Evolutionary conservation across 2,113 vertebrate species (phyloP).

Genomic region (Ceuthmochares aereus): DNA sequence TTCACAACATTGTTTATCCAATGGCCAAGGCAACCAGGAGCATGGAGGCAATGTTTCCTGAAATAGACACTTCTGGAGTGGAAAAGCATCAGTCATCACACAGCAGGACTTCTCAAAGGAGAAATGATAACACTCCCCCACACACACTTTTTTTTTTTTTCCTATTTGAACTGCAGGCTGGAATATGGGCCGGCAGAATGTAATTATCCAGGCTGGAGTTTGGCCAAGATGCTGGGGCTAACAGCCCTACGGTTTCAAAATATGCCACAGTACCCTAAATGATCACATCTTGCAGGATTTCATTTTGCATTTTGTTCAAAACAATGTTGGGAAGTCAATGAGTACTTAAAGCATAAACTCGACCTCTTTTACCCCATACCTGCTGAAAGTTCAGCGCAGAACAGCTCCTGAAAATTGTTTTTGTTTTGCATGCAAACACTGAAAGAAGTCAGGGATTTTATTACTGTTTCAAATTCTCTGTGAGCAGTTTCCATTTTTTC

Average conservation of each 20-base stretch:
- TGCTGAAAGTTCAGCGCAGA: not conserved
- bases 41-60: not conserved
- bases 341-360: not conserved
- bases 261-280: constrained; percentile 72
- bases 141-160: not conserved
- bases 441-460: not conserved
- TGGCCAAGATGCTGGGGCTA: constrained; percentile 65
- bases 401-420: not conserved
- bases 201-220: constrained; percentile 72
- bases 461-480: not conserved
- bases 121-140: not conserved
- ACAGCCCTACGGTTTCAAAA: constrained; percentile 74
- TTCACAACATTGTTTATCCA: not conserved
- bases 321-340: not conserved
- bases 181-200: constrained; percentile 67
- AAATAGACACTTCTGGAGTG: not conserved
- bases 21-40: not conserved
- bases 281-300: constrained; percentile 67
- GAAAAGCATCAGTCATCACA: not conserved
- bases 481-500: not conserved
- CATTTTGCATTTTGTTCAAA: constrained; percentile 63
- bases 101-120: constrained; percentile 6
- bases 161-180: constrained; percentile 40
- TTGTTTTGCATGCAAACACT: not conserved
- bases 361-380: not conserved